Percentiles rank a stretch among this genome's conserved stretches.
These are phyloP conservation scores for Tragelaphus imberbis DNA, from an alignment of 2,113 vertebrate genomes.

Conservation along the genomic window DNA sequence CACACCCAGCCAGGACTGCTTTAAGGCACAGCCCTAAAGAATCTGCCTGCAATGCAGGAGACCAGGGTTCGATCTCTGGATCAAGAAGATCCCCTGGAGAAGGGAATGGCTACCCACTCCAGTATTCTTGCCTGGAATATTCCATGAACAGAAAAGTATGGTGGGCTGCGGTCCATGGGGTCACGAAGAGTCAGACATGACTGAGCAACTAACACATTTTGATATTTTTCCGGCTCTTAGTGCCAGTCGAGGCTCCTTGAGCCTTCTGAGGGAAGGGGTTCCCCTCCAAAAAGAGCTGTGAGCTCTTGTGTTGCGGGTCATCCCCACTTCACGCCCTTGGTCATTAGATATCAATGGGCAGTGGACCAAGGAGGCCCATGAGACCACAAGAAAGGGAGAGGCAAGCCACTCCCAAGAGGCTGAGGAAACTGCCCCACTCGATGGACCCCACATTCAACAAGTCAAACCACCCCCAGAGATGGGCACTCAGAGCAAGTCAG, in stretches of 20 bases:
- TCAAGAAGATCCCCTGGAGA: background rate
- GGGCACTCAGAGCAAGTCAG: background rate
- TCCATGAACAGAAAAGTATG: background rate
- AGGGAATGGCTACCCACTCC: background rate
- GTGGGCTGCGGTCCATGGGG: background rate
- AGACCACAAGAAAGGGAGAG: background rate
- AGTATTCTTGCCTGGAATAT: background rate
- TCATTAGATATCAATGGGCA: background rate
- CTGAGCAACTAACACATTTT: background rate
- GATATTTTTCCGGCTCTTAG: background rate
- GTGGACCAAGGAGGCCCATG: background rate
- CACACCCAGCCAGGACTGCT: background rate
- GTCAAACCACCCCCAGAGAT: background rate
- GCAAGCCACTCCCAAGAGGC: background rate
- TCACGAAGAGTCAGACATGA: background rate
- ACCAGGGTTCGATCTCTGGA: background rate
- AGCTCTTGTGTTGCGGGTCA: background rate
- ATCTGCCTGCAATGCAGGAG: background rate
- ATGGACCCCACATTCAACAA: too few relatives aligned
- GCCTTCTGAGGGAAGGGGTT: background rate
- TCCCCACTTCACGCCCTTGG: background rate
- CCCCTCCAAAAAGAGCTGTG: too few relatives aligned
- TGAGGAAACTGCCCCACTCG: background rate
- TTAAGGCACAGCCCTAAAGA: background rate
- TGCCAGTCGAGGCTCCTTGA: background rate